These are phyloP conservation scores for Calliphora vomitoria DNA, from an alignment of 2,888 invertebrate genomes.

Conservation along the genomic window DNA sequence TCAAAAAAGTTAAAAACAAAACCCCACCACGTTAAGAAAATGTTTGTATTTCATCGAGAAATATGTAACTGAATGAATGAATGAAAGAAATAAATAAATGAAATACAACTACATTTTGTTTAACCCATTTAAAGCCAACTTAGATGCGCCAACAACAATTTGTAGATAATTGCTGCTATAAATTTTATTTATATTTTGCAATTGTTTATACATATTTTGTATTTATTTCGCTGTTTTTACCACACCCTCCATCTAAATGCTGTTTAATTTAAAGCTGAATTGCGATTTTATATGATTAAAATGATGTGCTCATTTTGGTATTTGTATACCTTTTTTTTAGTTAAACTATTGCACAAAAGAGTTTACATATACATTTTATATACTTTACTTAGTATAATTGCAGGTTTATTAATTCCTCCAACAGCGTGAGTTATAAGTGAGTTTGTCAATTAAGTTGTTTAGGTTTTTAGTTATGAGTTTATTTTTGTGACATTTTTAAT, in stretches of 20 bases:
- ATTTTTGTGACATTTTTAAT: no score
- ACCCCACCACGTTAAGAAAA: conserved; percentile 16
- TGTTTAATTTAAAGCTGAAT: background rate
- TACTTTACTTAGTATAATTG: background rate
- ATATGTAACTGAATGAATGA: conserved; percentile 20
- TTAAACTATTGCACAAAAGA: background rate
- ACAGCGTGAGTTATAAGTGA: background rate
- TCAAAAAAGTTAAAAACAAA: conserved; percentile 7
- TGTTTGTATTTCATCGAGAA: conserved; percentile 6
- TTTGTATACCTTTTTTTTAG: background rate
- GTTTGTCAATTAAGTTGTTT: background rate
- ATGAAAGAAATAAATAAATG: conserved; percentile 13
- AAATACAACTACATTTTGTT: conserved; percentile 22
- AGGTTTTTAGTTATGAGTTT: background rate
- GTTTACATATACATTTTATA: background rate
- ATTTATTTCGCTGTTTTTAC: background rate
- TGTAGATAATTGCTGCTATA: conserved; percentile 39
- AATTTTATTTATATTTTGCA: conserved; percentile 42
- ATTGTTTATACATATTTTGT: conserved; percentile 9
- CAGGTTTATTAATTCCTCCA: background rate
- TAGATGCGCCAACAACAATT: conserved; percentile 50
- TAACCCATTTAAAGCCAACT: conserved; percentile 63
- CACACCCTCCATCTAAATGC: conserved; percentile 24
- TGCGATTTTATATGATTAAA: background rate
- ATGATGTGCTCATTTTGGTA: background rate